phyloP scores from a whole-genome alignment of 2,797 vertebrate genomes.

The Squalus acanthias region DNA sequence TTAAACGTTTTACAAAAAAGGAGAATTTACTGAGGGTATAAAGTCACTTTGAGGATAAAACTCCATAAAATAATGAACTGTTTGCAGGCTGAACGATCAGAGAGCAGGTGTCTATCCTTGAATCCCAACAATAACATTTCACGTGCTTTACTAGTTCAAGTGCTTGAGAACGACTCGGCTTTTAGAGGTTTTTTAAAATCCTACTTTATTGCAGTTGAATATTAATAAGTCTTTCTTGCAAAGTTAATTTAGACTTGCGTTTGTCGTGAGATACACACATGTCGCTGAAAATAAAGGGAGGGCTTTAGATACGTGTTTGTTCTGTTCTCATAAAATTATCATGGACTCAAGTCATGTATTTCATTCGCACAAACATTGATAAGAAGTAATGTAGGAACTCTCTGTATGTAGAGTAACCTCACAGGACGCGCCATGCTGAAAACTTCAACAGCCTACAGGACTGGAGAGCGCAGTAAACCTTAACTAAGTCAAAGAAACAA shows the following conservation, averaged over 20 bases:
- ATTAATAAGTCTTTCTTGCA: background rate
- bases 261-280: background rate
- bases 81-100: background rate
- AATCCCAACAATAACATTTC: background rate
- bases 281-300: background rate
- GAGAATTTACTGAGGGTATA: background rate
- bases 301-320: background rate
- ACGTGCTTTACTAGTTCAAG: background rate
- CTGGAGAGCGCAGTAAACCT: background rate
- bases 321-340: background rate
- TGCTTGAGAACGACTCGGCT: background rate
- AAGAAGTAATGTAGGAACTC: background rate
- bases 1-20: background rate
- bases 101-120: background rate
- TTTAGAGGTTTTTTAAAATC: background rate
- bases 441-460: background rate
- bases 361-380: background rate
- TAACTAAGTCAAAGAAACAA: background rate
- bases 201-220: background rate
- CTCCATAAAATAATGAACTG: background rate
- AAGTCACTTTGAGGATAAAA: background rate
- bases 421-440: background rate
- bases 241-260: background rate
- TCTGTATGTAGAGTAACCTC: background rate
- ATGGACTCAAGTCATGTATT: background rate